phyloP scores from a whole-genome alignment of 92 coral and sea anemone species.

The Palythoa heliodiscus region DNA sequence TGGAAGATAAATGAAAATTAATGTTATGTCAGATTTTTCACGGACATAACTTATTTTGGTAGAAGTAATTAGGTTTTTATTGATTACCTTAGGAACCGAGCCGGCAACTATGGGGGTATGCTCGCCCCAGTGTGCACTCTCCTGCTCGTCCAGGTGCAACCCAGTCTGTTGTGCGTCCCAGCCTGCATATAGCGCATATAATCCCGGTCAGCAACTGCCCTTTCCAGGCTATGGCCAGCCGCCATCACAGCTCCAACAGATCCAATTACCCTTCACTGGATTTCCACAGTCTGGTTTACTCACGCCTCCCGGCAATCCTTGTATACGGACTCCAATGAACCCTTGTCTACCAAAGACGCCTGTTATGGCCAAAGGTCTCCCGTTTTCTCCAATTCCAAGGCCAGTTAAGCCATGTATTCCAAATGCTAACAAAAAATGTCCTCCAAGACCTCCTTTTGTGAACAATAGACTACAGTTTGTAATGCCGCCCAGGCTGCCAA shows the following conservation, averaged over 20 bases:
- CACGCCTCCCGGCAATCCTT: constrained; percentile 24
- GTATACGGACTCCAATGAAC: constrained; percentile 42
- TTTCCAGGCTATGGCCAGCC: constrained; percentile 14
- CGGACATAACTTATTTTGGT: not conserved
- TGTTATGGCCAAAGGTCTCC: constrained; percentile 21
- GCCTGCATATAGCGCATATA: constrained; percentile 44
- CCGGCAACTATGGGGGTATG: constrained; percentile 77
- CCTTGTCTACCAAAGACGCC: constrained; percentile 49
- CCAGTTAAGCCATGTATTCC: constrained; percentile 21
- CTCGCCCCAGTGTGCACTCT: constrained; percentile 58
- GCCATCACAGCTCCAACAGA: constrained; percentile 5
- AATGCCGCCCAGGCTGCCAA: constrained; percentile 3
- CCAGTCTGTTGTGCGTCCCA: constrained; percentile 78
- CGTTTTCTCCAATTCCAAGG: constrained; percentile 7
- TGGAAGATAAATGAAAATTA: too few species aligned
- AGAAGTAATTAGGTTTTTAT: not conserved
- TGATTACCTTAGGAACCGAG: constrained; percentile 54
- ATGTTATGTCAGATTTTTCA: too few species aligned
- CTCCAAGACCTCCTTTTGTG: not conserved
- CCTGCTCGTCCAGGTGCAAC: constrained; percentile 71
- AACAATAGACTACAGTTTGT: constrained; percentile 3
- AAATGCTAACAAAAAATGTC: constrained; percentile 18
- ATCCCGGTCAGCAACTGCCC: constrained; percentile 45
- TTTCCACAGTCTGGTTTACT: constrained; percentile 11
- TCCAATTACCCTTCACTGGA: not conserved